Evolutionary conservation across 2,888 invertebrate genomes (phyloP), one percentile per base, ranked within the genome.

Genomic region (Temnothorax unifasciatus): DNA sequence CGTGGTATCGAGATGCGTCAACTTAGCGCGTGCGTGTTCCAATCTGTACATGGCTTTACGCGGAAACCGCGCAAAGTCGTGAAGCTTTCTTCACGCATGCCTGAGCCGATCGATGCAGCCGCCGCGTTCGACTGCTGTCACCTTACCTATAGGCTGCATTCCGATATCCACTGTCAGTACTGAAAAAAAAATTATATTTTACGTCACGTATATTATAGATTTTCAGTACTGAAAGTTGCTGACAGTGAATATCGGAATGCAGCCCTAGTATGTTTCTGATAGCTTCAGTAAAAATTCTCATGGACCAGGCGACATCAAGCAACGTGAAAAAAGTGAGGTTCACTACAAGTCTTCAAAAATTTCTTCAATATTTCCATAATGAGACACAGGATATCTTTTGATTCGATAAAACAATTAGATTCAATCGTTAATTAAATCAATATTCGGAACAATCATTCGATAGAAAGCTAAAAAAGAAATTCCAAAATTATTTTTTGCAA

Each of bases 1-100:
- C 34, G 34, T 15, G 9, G 13, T 66, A 63, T 29, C 47, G 52
- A 68, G 63, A 61, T 69, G 64, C 83, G 61, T 68, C 63, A 69
- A 57, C 29, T 57, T 73, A 66, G 89, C 90, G 92, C 89, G 88
- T 91, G 90, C 91, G 91, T 79, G 74, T 34, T 73, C 54, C 44
- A 79, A 73, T 79, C 57, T 79, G 29, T 73, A 73, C 29, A 44
- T 34, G 34, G 74, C 29, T 77, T 77, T 73, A 54, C 29, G 38
- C 34, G 15, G 38, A 73, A 84, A 79, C 29, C 68, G 71, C 61
- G 83, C 61, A 13, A 82, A 73, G 61, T 84, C 85, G 73, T 64
- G 71, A 77, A 74, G 64, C 64, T 81, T 83, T 83, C 79, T 85
- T 87, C 83, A 83, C 88, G 86, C 88, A 87, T 90, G 86, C 87